A percentile compares a stretch with the other conserved stretches of the same genome.
phyloP scores from a whole-genome alignment of 2,888 invertebrate genomes.

The Spatulosminthurus flaviceps region DNA sequence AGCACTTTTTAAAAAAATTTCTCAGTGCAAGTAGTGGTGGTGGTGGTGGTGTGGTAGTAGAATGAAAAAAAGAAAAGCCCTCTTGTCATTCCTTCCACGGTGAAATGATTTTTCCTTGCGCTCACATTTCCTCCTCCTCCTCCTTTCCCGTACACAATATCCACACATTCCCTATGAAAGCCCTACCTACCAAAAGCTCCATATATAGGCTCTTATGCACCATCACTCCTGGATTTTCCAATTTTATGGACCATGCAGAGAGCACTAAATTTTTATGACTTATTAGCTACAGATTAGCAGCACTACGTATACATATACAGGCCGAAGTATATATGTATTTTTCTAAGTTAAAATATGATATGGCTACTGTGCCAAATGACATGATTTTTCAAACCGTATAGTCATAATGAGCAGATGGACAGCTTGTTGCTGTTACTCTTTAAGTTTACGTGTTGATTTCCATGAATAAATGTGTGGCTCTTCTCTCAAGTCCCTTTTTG shows the following conservation, averaged over 20 bases:
- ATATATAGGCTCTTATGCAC: neutral
- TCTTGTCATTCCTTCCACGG: no score
- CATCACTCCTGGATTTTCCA: neutral
- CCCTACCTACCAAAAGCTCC: neutral
- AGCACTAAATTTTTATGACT: neutral
- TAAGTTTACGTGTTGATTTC: no score
- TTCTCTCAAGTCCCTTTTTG: no score
- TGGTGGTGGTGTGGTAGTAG: neutral
- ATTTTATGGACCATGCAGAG: constrained; percentile 9
- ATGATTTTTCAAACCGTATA: neutral
- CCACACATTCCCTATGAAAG: no score
- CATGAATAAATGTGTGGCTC: no score
- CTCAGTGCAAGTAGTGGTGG: no score
- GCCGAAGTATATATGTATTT: neutral
- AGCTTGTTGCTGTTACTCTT: neutral
- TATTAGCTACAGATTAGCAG: neutral
- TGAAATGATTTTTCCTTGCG: neutral
- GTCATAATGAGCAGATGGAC: neutral
- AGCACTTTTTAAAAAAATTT: no score
- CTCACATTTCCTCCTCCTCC: neutral
- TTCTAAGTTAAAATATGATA: neutral
- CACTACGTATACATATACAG: no score
- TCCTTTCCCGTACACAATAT: no score
- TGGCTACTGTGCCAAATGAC: neutral
- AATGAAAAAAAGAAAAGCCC: neutral